A percentile compares a stretch with the other conserved stretches of the same genome.
Conservation (phyloP, 30 jellyfish, hydroid and myxozoan species). For the Haliclystus octoradiatus region DNA sequence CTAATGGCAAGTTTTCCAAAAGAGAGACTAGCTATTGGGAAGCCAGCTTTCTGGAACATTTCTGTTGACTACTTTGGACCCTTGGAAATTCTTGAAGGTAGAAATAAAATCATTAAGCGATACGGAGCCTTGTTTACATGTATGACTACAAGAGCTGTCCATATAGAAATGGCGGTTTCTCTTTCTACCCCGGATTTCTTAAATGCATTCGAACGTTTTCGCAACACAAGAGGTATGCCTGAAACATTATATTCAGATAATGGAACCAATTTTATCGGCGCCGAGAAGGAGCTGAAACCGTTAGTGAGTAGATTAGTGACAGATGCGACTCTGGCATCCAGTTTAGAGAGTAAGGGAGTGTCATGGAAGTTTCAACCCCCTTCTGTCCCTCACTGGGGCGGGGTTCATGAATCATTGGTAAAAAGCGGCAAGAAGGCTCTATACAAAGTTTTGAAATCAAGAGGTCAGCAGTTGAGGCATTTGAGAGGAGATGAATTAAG, state of each 20-base stretch:
- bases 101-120: no score
- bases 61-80: constrained; percentile 30
- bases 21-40: constrained; percentile 8
- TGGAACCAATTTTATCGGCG: constrained; percentile 21
- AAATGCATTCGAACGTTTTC: constrained; percentile 15
- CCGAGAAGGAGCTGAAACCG: constrained; percentile 2
- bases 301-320: constrained; percentile 1
- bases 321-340: constrained; percentile 5
- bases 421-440: constrained; percentile 20
- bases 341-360: constrained; percentile 11
- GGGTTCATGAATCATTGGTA: constrained; percentile 18
- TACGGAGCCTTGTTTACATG: constrained; percentile 21
- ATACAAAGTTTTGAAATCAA: no score
- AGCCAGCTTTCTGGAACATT: constrained; percentile 17
- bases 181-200: constrained; percentile 21
- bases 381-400: constrained; percentile 25
- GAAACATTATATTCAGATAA: constrained; percentile 6
- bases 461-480: no score
- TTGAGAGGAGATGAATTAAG: no score
- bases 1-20: constrained; percentile 27
- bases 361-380: constrained; percentile 23
- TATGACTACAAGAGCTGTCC: constrained; percentile 21
- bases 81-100: no score
- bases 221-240: constrained; percentile 11
- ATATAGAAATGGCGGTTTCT: constrained; percentile 14